Conservation (phyloP, 2,888 invertebrate species). For the Catotricha subobsoleta region DNA sequence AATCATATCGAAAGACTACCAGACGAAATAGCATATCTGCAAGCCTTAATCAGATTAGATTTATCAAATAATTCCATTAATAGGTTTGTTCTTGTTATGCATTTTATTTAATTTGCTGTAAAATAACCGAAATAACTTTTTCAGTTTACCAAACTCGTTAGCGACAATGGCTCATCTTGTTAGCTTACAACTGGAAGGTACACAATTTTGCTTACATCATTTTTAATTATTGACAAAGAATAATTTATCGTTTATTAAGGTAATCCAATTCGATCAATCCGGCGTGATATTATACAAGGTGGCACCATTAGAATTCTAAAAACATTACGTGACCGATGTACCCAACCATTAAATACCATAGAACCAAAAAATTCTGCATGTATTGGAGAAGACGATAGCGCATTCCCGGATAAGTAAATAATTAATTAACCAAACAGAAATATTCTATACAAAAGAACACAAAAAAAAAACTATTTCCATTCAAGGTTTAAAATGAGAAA, state of each 20-base stretch:
- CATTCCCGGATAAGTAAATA: constrained; percentile 38
- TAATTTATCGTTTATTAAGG: too few species aligned
- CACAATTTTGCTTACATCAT: too few species aligned
- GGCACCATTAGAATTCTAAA: constrained; percentile 70
- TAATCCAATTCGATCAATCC: constrained; percentile 63
- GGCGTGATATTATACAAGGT: constrained; percentile 65
- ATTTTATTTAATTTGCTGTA: constrained; percentile 2
- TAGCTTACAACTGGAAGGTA: constrained; percentile 60
- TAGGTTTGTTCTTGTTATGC: constrained; percentile 18
- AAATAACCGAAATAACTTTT: constrained; percentile 11
- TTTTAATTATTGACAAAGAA: too few species aligned
- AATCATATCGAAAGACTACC: constrained; percentile 64
- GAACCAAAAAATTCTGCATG: constrained; percentile 21
- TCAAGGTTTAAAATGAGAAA: constrained; percentile 37
- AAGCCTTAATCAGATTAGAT: constrained; percentile 64
- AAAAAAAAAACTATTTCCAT: too few species aligned
- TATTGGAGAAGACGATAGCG: constrained; percentile 22
- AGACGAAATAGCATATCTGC: constrained; percentile 55
- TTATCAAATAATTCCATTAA: constrained; percentile 59
- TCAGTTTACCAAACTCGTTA: constrained; percentile 47
- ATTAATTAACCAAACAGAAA: background rate
- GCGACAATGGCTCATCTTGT: constrained; percentile 58
- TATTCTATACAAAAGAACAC: background rate
- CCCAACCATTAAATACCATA: constrained; percentile 3
- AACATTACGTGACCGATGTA: constrained; percentile 44